Base-by-base conservation (phyloP, 2,113 vertebrate genomes). In the Hylia prasina region DNA sequence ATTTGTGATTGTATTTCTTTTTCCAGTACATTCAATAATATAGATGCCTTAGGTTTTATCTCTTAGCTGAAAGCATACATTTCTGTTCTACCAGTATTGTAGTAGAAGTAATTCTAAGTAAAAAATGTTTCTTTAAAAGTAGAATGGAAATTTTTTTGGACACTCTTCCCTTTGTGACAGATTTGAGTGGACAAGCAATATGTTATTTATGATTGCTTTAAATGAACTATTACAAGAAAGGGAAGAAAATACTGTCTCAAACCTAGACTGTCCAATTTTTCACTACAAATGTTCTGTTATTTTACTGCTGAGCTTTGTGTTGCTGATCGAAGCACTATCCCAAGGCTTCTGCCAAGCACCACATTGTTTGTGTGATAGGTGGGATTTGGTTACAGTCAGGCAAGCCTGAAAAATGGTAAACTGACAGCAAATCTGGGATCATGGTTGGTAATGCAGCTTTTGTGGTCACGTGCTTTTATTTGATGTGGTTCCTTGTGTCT, bases 381-480 rank as follows among this genome's bases (percentile, higher is more conserved):
- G 87, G 94, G 94, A 95, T 97, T 97, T 96, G 96, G 96, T 95
- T 97, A 94, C 95, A 90, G 97, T 88, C 45, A 42, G 96, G 76
- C 87, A 84, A 97, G 85, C 96, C 95, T 97, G 96, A 97, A 98
- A 94, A 98, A 96, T 90, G 89, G 94, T 97, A 96, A 97, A 97
- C 93, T 95, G 91, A 97, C 90, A 90, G 94, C 78, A 86, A 94
- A 79, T 89, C 89, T 87, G 65, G 94, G 96, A 96, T 96, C 86
- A 82, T 92, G 89, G 91, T 95, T 96, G 90, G 96, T 94, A 93
- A 97, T 90, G 93, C 97, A 97, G 90, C 85, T 95, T 97, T 97
- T 98, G 97, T 95, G 97, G 97, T 97, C 96, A 91, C 87, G 95
- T 98, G 97, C 96, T 96, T 97, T 96, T 91, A 95, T 98, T 98